Evolutionary conservation across 2,113 vertebrate species (phyloP), one percentile per base, ranked within the genome.

Genomic region (Gulo gulo): DNA sequence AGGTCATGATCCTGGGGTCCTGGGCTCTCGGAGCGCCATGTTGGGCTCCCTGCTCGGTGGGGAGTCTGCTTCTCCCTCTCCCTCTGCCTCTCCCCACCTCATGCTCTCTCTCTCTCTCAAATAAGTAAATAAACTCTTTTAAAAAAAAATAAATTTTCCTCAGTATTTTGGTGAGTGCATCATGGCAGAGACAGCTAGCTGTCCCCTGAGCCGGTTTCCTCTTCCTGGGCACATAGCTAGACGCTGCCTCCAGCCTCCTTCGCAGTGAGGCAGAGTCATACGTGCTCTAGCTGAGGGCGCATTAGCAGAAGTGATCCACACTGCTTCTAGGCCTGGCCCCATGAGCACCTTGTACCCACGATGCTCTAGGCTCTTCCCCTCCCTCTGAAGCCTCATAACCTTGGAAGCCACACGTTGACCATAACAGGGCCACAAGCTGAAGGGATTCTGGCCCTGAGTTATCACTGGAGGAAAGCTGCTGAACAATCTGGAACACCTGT

Each of bases 321-420:
- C 7, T 7, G 0, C 65, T 95, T 57, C 39, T 34, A 71, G n/a
- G 29, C 34, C 36, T n/a, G 36, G 59, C 13, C n/a, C 5, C 0
- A 0, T 0, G 39, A 31, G 16, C 24, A 20, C 2, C 16, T 47
- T 13, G 8, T n/a, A 24, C 24, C 74, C 16, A 26, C 65, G n/a
- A 69, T 55, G 6, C 4, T 42, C 50, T 31, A 45, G 47, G 42
- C 11, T 78, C 57, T n/a, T 67, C 36, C 39, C 12, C 63, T 76
- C 18, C 4, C 5, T 23, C 29, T 12, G 23, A 7, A 52, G 4
- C 26, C 1, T 8, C 7, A 0, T 45, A 24, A 63, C 42, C 13
- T 67, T 71, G 50, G 26, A 50, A 93, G 31, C 16, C 29, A 34
- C 14, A 0, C 6, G 9, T 50, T 59, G 11, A 91, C 63, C 45